phyloP scores from a whole-genome alignment of 2,113 vertebrate genomes.

The Pollachius pollachius region DNA sequence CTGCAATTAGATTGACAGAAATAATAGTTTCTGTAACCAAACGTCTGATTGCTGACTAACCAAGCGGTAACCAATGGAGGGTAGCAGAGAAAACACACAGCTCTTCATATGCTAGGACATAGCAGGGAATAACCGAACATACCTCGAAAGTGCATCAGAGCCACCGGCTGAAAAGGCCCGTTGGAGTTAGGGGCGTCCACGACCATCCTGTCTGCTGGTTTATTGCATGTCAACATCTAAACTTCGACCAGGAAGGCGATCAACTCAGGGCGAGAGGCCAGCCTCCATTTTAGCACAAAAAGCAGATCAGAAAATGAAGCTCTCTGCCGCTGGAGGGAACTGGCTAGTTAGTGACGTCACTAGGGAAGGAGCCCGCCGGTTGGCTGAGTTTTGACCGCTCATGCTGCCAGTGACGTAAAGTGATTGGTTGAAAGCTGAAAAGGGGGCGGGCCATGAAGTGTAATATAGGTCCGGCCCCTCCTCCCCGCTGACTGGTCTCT shows the following conservation, averaged over 20 bases:
- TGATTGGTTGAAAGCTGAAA: constrained; percentile 68
- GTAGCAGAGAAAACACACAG: constrained; percentile 47
- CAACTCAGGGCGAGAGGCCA: constrained; percentile 85
- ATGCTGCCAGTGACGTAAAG: constrained; percentile 49
- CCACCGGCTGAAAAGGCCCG: constrained; percentile 96
- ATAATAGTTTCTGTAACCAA: neutral
- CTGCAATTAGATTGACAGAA: neutral
- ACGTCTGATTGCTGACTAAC: constrained; percentile 32
- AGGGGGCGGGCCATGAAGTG: constrained; percentile 44
- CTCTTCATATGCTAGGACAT: too few species aligned
- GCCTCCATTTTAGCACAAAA: constrained; percentile 96
- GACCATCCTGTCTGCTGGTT: constrained; percentile 92
- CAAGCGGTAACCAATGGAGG: constrained; percentile 34
- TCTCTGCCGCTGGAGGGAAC: constrained; percentile 96
- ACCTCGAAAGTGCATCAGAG: constrained; percentile 96
- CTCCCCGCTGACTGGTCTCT: constrained; percentile 19
- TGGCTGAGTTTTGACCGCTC: constrained; percentile 74
- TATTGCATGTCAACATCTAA: constrained; percentile 98
- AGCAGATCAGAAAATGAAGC: constrained; percentile 89
- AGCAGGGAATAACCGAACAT: constrained; percentile 65
- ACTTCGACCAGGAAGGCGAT: constrained; percentile 78
- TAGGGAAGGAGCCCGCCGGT: constrained; percentile 64
- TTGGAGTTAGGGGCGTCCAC: constrained; percentile 94
- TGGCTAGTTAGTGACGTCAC: constrained; percentile 87
- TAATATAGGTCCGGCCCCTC: constrained; percentile 44